Percentiles rank a stretch among this genome's conserved stretches.
Evolutionary conservation across 2,888 invertebrate species (phyloP).

Genomic region (Disparrhopalites patrizii): DNA sequence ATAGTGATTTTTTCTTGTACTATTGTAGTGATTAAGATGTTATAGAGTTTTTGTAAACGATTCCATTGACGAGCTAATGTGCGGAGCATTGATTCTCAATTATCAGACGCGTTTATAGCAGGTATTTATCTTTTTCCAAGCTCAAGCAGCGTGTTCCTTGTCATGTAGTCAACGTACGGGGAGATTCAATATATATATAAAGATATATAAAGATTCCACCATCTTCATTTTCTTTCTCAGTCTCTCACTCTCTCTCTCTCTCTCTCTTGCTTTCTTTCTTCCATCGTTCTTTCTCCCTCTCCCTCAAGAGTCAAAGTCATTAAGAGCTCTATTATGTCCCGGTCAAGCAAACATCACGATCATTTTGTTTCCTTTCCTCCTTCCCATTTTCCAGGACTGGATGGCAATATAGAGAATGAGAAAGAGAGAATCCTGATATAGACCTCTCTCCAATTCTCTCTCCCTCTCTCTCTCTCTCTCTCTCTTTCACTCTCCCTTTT

Average conservation of each 20-base stretch:
- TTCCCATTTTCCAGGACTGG: too few relatives aligned
- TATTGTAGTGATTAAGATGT: slow-evolving; percentile 26
- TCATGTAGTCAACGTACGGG: not conserved
- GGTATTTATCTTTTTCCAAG: slow-evolving; percentile 15
- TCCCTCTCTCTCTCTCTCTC: not conserved
- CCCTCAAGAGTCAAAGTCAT: slow-evolving; percentile 19
- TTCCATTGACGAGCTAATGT: slow-evolving; percentile 30
- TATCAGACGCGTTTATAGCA: slow-evolving; percentile 27
- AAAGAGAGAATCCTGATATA: not conserved
- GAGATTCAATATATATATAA: too few relatives aligned
- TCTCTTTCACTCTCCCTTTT: not conserved
- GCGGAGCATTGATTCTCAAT: slow-evolving; percentile 38
- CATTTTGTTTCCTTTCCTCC: not conserved
- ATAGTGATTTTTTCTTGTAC: slow-evolving; percentile 15
- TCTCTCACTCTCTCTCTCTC: slow-evolving; percentile 9
- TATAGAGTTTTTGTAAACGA: slow-evolving; percentile 29
- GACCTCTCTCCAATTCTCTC: not conserved
- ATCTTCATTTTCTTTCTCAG: slow-evolving; percentile 9
- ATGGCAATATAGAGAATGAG: not conserved
- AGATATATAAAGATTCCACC: too few relatives aligned
- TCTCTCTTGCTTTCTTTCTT: too few relatives aligned
- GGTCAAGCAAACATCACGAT: slow-evolving; percentile 18
- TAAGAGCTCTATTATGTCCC: slow-evolving; percentile 11
- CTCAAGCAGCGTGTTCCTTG: slow-evolving; percentile 12
- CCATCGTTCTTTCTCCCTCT: slow-evolving; percentile 2